These are phyloP conservation scores for Cebuella pygmaea DNA, from an alignment of 2,797 vertebrate genomes.

Conservation along the genomic window DNA sequence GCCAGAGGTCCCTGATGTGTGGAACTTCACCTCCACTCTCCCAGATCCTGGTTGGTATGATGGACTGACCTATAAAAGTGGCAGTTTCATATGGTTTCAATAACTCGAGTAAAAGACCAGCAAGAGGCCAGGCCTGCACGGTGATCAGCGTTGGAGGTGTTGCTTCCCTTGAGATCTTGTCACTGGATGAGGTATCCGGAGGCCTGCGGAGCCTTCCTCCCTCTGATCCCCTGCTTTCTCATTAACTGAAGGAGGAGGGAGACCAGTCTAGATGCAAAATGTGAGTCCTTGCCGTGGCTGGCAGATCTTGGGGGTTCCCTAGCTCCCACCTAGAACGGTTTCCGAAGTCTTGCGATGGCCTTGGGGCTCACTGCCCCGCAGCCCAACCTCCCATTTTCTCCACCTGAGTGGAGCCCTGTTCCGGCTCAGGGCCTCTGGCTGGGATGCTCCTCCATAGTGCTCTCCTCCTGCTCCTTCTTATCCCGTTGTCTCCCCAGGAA, in stretches of 20 bases:
- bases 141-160: no score
- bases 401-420: neutral
- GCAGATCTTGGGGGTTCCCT: neutral
- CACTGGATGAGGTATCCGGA: rapidly evolving
- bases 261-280: neutral
- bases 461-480: neutral
- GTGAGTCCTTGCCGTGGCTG: neutral
- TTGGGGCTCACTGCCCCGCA: rapidly evolving
- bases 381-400: neutral
- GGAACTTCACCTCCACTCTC: neutral
- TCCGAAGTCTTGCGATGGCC: rapidly evolving
- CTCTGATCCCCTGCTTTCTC: neutral
- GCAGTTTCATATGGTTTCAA: neutral
- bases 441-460: neutral
- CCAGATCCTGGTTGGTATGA: neutral
- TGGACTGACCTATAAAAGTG: neutral
- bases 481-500: no score
- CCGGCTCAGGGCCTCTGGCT: rapidly evolving
- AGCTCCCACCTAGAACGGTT: neutral
- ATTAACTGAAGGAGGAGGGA: neutral
- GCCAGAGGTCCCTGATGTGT: no score
- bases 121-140: rapidly evolving
- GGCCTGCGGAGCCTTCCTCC: no score
- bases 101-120: neutral
- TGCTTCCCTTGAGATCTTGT: neutral